These are phyloP conservation scores for Ondatra zibethicus DNA, from an alignment of 2,113 vertebrate species.

Conservation along the genomic window DNA sequence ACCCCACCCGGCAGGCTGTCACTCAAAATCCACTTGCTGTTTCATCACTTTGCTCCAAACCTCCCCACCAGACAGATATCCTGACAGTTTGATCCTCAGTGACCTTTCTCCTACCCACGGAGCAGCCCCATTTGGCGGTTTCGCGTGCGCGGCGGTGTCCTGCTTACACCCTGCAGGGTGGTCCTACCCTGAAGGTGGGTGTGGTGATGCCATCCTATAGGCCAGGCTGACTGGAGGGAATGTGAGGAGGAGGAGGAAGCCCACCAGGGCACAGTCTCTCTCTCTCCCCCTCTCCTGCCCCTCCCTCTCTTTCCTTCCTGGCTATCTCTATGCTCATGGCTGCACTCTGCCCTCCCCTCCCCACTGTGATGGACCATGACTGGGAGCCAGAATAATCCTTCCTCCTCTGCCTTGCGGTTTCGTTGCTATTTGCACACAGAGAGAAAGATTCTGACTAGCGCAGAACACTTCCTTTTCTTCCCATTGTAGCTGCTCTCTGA, in stretches of 20 bases:
- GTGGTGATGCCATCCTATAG: background rate
- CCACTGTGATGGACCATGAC: background rate
- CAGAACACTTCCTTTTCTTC: background rate
- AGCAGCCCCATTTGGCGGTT: background rate
- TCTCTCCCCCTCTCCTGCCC: too few relatives aligned
- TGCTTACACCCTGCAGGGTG: too few relatives aligned
- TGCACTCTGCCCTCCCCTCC: background rate
- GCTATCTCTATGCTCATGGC: too few relatives aligned
- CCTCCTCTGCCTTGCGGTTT: too few relatives aligned
- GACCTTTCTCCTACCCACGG: background rate
- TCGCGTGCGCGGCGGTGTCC: accelerated
- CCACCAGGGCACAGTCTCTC: background rate
- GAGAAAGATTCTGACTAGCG: background rate
- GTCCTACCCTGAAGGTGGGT: background rate
- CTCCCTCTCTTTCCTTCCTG: too few relatives aligned
- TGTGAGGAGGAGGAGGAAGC: background rate
- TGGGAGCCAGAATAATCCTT: background rate
- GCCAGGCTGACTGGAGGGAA: background rate
- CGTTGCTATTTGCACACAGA: background rate
- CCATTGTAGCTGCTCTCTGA: background rate
- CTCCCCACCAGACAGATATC: background rate
- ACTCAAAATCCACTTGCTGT: background rate
- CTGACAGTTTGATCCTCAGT: background rate
- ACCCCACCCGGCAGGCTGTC: background rate
- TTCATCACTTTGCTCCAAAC: background rate